phyloP scores from a whole-genome alignment of 1,140 invertebrate genomes.

The Platyscapa corneri region DNA sequence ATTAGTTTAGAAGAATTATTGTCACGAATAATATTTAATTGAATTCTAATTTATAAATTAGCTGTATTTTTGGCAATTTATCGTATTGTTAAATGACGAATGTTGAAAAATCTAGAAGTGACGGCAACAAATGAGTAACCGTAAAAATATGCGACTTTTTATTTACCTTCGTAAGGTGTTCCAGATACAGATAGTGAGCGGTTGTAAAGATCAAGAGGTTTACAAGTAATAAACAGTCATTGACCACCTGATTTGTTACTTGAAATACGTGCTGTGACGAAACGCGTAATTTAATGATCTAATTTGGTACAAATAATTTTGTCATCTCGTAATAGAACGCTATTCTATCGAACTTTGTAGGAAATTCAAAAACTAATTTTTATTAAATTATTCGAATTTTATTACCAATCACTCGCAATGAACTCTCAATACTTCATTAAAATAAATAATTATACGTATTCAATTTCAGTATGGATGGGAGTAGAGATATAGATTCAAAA shows the following conservation, averaged over 20 bases:
- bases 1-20: neutral
- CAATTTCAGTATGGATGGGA: neutral
- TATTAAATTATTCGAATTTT: neutral
- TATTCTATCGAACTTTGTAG: neutral
- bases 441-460: neutral
- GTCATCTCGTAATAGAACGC: too few species aligned
- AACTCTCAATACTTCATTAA: neutral
- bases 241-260: neutral
- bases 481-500: neutral
- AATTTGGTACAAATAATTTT: neutral
- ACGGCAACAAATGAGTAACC: neutral
- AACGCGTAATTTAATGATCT: neutral
- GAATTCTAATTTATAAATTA: neutral
- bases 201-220: neutral
- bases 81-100: neutral
- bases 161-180: neutral
- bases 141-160: neutral
- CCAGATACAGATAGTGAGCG: neutral
- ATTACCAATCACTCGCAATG: neutral
- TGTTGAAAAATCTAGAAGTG: neutral
- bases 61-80: neutral
- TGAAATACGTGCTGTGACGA: neutral
- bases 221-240: neutral
- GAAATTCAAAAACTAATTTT: neutral
- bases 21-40: neutral